Percentiles rank a stretch among this genome's conserved stretches.
Conservation (phyloP, 2,888 invertebrate species). For the Elaeidobius kamerunicus region DNA sequence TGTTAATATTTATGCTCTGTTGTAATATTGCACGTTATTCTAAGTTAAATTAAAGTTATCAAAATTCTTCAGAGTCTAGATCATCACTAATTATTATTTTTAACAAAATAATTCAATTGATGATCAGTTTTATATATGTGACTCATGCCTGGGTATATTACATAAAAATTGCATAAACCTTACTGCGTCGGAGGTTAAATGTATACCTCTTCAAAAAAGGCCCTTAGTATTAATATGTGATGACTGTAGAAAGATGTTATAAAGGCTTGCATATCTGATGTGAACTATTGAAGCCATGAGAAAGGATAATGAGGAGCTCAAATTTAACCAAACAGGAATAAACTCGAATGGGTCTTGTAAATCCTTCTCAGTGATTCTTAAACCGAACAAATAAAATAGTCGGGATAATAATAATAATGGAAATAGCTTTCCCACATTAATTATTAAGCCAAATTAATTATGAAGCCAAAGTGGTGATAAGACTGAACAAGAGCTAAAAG, state of each 20-base stretch:
- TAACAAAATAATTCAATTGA: no score
- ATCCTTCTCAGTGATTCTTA: neutral
- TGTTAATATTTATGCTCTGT: no score
- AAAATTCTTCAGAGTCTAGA: no score
- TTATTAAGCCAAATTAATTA: conserved; percentile 4
- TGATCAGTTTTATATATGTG: conserved; percentile 5
- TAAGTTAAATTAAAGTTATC: no score
- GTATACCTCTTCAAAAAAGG: conserved; percentile 4
- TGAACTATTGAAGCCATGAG: conserved; percentile 1
- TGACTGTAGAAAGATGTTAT: conserved; percentile 4
- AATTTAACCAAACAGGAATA: neutral
- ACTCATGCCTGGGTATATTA: neutral
- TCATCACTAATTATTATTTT: no score
- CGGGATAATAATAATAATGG: neutral
- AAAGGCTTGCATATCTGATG: neutral
- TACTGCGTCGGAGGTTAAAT: neutral
- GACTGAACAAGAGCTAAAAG: conserved; percentile 11
- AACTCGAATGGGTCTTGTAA: neutral
- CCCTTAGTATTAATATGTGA: conserved; percentile 5
- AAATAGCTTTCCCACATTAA: conserved; percentile 2
- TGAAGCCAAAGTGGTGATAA: neutral
- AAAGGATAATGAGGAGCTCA: neutral
- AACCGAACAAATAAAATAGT: neutral
- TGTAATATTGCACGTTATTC: no score
- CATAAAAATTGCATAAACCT: neutral